phyloP scores from a whole-genome alignment of 2,797 vertebrate species.

The Meriones psammophilus region DNA sequence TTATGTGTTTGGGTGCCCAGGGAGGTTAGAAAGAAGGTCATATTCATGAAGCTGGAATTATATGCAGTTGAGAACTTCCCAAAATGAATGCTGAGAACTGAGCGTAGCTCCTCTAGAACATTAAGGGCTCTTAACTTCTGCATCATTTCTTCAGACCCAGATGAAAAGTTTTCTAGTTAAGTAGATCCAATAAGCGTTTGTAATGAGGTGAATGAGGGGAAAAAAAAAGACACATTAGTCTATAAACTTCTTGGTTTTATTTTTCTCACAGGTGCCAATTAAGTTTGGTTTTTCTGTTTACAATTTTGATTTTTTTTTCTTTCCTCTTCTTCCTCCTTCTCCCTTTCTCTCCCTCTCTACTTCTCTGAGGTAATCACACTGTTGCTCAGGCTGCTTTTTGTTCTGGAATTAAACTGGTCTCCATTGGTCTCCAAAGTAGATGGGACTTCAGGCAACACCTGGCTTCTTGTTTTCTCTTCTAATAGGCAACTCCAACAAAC shows the following conservation, averaged over 20 bases:
- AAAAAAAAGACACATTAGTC: too few species aligned
- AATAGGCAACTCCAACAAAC: background rate
- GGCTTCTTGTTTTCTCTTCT: background rate
- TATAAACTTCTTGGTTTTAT: background rate
- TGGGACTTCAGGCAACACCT: background rate
- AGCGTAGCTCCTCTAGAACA: background rate
- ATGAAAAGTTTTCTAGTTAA: background rate
- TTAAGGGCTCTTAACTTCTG: background rate
- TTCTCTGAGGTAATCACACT: too few species aligned
- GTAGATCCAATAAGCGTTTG: background rate
- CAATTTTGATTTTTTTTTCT: background rate
- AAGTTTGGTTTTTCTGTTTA: background rate
- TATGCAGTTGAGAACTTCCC: background rate
- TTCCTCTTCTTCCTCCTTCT: background rate
- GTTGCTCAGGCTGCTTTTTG: background rate
- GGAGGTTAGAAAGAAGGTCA: background rate
- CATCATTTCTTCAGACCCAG: background rate
- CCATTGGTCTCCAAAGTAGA: too few species aligned
- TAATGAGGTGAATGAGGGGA: background rate
- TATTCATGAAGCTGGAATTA: background rate
- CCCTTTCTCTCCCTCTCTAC: background rate
- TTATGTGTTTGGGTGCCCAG: background rate
- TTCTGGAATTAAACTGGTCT: background rate
- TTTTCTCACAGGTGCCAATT: background rate
- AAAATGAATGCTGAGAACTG: background rate